These are phyloP conservation scores for Amia ocellicauda DNA, from an alignment of 2,113 vertebrate genomes.

Conservation along the genomic window DNA sequence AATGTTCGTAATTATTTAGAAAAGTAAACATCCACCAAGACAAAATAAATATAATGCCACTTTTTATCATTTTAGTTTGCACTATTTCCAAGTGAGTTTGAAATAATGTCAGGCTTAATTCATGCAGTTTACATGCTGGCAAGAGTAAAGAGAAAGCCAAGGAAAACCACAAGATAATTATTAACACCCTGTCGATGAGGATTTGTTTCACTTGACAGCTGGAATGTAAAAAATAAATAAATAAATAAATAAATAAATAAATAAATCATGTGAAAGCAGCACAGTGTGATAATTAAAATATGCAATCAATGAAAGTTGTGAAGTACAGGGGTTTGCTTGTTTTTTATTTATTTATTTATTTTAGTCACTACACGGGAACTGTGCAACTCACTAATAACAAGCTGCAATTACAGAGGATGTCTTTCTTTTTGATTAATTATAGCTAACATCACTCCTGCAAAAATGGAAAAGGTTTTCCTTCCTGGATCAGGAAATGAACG, in stretches of 20 bases:
- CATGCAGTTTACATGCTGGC: too few species aligned
- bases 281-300: conserved; percentile 35
- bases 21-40: too few species aligned
- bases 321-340: conserved; percentile 20
- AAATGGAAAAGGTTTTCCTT: conserved; percentile 10
- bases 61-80: too few species aligned
- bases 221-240: conserved; percentile 12
- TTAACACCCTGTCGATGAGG: conserved; percentile 18
- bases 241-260: too few species aligned
- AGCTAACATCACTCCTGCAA: conserved; percentile 21
- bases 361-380: conserved; percentile 24
- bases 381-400: conserved; percentile 26
- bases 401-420: conserved; percentile 30
- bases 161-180: background rate
- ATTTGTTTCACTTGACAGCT: conserved; percentile 28
- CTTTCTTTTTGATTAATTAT: conserved; percentile 34
- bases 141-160: background rate
- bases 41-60: too few species aligned
- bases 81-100: too few species aligned
- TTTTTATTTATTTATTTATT: conserved; percentile 11
- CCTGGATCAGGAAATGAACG: background rate
- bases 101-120: too few species aligned
- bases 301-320: conserved; percentile 39
- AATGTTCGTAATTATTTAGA: too few species aligned
- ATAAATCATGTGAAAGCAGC: conserved; percentile 23